These are phyloP conservation scores for Geotrypetes seraphini DNA, from an alignment of 2,797 vertebrate genomes.

Conservation along the genomic window DNA sequence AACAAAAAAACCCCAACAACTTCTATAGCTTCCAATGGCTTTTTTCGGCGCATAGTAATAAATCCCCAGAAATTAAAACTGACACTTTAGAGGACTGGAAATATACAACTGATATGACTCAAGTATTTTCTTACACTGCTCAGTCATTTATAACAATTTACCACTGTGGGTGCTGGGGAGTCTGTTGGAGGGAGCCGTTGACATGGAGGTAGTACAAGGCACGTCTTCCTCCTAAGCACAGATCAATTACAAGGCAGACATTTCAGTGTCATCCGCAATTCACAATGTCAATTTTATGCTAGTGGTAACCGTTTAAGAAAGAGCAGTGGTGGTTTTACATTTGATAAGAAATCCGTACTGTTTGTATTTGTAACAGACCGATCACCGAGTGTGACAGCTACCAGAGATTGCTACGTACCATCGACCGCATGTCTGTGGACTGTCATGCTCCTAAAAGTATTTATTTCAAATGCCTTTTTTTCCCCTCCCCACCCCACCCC, in stretches of 20 bases:
- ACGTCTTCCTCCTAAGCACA: conserved; percentile 39
- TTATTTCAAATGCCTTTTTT: conserved; percentile 75
- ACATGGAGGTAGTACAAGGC: background rate
- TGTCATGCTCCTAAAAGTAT: conserved; percentile 88
- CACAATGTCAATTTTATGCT: conserved; percentile 99
- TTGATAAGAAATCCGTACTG: conserved; percentile 93
- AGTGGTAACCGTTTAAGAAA: conserved; percentile 87
- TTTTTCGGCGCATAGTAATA: conserved; percentile 7
- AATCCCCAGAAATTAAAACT: conserved; percentile 10
- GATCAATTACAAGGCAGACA: conserved; percentile 93
- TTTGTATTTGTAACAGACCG: conserved; percentile 77
- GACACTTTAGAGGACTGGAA: background rate
- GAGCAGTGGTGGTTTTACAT: conserved; percentile 87
- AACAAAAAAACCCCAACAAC: too few species aligned
- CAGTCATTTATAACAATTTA: conserved; percentile 15
- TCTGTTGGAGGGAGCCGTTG: background rate
- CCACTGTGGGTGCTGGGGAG: background rate
- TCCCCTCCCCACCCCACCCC: too few species aligned
- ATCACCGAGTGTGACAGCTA: conserved; percentile 96
- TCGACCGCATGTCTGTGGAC: conserved; percentile 66
- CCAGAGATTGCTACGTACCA: conserved; percentile 69
- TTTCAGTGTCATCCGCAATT: conserved; percentile 95
- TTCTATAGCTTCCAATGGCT: conserved; percentile 7
- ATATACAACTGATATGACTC: background rate
- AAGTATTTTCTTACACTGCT: conserved; percentile 3